Conservation (phyloP, 2,113 vertebrate genomes). For the Elanoides forficatus region DNA sequence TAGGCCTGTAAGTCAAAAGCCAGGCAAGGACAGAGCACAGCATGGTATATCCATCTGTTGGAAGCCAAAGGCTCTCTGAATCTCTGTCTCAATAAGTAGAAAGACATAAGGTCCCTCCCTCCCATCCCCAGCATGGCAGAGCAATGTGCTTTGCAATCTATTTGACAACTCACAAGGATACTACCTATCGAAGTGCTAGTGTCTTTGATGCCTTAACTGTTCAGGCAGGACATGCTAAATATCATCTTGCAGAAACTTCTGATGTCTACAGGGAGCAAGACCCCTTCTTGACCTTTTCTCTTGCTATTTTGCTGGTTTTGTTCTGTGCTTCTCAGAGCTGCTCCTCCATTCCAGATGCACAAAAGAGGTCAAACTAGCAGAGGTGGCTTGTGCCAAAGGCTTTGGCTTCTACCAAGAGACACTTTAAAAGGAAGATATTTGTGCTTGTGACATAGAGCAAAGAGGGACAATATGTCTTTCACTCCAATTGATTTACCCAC, state of each 20-base stretch:
- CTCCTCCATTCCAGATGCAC: conserved; percentile 30
- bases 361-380: conserved; percentile 61
- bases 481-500: conserved; percentile 49
- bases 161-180: neutral
- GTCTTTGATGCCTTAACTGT: conserved; percentile 42
- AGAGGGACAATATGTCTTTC: conserved; percentile 25
- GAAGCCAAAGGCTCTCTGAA: conserved; percentile 30
- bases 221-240: conserved; percentile 61
- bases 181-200: conserved; percentile 8
- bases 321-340: conserved; percentile 43
- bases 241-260: conserved; percentile 60
- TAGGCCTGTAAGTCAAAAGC: conserved; percentile 30
- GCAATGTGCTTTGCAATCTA: neutral
- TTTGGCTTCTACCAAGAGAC: conserved; percentile 34
- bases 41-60: conserved; percentile 31
- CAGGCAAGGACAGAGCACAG: conserved; percentile 54
- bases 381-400: conserved; percentile 46
- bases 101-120: neutral
- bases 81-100: neutral
- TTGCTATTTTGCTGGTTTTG: conserved; percentile 53
- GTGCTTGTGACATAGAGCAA: conserved; percentile 38
- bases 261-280: conserved; percentile 59
- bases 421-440: conserved; percentile 56
- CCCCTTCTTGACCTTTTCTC: conserved; percentile 55
- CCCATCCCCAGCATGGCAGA: neutral